Percentiles rank a stretch among this genome's conserved stretches.
These are phyloP conservation scores for Anoncus sp. DNA, from an alignment of 2,888 invertebrate species.

Conservation along the genomic window DNA sequence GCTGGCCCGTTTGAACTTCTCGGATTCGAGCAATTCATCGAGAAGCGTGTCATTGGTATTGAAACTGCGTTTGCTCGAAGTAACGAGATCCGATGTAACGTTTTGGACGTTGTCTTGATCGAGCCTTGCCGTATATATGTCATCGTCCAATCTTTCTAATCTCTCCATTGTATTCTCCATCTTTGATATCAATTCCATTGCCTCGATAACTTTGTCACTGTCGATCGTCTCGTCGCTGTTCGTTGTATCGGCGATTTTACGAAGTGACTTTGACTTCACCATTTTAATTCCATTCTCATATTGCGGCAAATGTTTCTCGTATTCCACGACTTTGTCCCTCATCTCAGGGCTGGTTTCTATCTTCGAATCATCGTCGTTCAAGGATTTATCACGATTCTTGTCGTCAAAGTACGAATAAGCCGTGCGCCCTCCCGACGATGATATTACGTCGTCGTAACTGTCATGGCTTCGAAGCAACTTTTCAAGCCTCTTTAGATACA, in stretches of 20 bases:
- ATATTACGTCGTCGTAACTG: constrained; percentile 39
- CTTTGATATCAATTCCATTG: constrained; percentile 69
- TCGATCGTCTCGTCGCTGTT: constrained; percentile 59
- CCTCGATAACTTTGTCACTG: constrained; percentile 68
- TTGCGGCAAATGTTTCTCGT: constrained; percentile 70
- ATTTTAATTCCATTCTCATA: constrained; percentile 63
- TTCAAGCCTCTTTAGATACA: constrained; percentile 65
- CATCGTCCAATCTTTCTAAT: constrained; percentile 41
- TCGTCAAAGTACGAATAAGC: constrained; percentile 52
- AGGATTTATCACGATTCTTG: constrained; percentile 38
- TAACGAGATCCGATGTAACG: constrained; percentile 21
- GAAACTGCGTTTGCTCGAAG: background rate
- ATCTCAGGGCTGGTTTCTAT: constrained; percentile 67
- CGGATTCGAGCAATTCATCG: constrained; percentile 67
- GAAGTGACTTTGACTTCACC: constrained; percentile 35
- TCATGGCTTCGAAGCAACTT: constrained; percentile 64
- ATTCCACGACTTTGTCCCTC: constrained; percentile 69
- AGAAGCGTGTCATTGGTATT: constrained; percentile 60
- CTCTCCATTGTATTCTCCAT: constrained; percentile 67
- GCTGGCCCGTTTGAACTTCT: constrained; percentile 66
- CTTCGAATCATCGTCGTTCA: constrained; percentile 24
- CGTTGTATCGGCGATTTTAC: constrained; percentile 1
- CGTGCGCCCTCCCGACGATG: constrained; percentile 34
- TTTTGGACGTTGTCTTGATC: constrained; percentile 25
- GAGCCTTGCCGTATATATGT: constrained; percentile 1